phyloP scores from a whole-genome alignment of 2,888 invertebrate species.

The Xiphydria camelus region DNA sequence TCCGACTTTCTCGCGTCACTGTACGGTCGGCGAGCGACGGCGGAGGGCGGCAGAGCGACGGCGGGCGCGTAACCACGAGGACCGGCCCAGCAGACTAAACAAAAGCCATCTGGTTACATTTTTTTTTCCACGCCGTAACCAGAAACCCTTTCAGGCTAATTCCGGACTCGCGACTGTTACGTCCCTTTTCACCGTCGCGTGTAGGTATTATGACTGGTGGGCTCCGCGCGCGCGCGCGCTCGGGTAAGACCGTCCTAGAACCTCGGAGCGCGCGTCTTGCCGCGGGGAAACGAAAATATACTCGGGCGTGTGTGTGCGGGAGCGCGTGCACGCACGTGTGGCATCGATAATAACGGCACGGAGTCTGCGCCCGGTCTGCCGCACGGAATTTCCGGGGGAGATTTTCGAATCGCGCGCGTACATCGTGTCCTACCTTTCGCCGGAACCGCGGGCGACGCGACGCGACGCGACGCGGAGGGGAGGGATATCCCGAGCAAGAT shows the following conservation, averaged over 20 bases:
- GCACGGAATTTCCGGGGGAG: too few relatives aligned
- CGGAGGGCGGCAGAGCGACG: slow-evolving; percentile 16
- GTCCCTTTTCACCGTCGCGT: slow-evolving; percentile 1
- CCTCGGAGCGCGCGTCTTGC: slow-evolving; percentile 11
- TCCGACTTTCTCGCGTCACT: neutral
- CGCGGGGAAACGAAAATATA: too few relatives aligned
- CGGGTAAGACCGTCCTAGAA: too few relatives aligned
- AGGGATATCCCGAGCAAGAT: too few relatives aligned
- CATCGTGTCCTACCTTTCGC: too few relatives aligned
- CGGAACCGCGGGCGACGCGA: too few relatives aligned
- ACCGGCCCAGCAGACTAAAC: slow-evolving; percentile 40
- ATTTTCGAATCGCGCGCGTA: slow-evolving; percentile 10
- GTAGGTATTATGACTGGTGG: slow-evolving; percentile 5
- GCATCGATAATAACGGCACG: too few relatives aligned
- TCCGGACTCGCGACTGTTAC: slow-evolving; percentile 14
- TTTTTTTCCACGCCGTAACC: slow-evolving; percentile 27
- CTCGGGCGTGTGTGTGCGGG: too few relatives aligned
- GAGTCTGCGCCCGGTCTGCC: too few relatives aligned
- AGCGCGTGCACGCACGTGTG: slow-evolving; percentile 17
- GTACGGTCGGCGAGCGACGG: too few relatives aligned
- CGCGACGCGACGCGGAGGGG: too few relatives aligned
- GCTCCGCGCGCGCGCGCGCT: too few relatives aligned
- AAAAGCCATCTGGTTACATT: slow-evolving; percentile 42
- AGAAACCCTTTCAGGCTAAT: slow-evolving; percentile 30
- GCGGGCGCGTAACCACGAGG: slow-evolving; percentile 15